phyloP scores from a whole-genome alignment of 2,888 invertebrate species.

The Drosophila greeni region DNA sequence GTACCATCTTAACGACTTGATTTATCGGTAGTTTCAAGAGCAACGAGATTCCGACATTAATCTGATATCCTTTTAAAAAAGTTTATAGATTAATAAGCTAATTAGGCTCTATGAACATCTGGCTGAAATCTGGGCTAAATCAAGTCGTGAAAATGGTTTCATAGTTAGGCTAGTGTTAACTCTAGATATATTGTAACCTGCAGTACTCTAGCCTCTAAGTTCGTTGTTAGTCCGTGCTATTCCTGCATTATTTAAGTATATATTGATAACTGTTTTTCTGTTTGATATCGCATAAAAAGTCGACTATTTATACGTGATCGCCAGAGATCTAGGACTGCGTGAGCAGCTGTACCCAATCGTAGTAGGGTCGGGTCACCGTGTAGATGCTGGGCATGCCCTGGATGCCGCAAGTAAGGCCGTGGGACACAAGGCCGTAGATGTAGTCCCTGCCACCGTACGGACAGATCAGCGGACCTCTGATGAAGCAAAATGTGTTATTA shows the following conservation, averaged over 20 bases:
- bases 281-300: slow-evolving; percentile 54
- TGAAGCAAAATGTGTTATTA: background rate
- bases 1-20: slow-evolving; percentile 4
- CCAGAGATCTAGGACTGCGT: slow-evolving; percentile 44
- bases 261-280: slow-evolving; percentile 57
- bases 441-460: slow-evolving; percentile 61
- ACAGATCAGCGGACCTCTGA: slow-evolving; percentile 76
- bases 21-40: background rate
- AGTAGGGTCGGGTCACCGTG: slow-evolving; percentile 75
- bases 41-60: too few species aligned
- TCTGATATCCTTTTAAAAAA: background rate
- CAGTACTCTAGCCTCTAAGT: slow-evolving; percentile 57
- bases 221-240: slow-evolving; percentile 48
- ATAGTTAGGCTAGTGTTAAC: slow-evolving; percentile 19
- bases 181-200: slow-evolving; percentile 17
- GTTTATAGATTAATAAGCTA: background rate
- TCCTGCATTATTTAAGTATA: slow-evolving; percentile 56
- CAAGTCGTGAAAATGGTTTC: slow-evolving; percentile 8
- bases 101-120: too few species aligned
- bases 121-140: background rate
- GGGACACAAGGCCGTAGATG: slow-evolving; percentile 77
- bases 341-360: slow-evolving; percentile 73
- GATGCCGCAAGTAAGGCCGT: slow-evolving; percentile 76
- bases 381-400: slow-evolving; percentile 76
- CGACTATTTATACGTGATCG: slow-evolving; percentile 45